Evolutionary conservation across 1,140 invertebrate species (phyloP).

Genomic region (Trichonephila clavata): DNA sequence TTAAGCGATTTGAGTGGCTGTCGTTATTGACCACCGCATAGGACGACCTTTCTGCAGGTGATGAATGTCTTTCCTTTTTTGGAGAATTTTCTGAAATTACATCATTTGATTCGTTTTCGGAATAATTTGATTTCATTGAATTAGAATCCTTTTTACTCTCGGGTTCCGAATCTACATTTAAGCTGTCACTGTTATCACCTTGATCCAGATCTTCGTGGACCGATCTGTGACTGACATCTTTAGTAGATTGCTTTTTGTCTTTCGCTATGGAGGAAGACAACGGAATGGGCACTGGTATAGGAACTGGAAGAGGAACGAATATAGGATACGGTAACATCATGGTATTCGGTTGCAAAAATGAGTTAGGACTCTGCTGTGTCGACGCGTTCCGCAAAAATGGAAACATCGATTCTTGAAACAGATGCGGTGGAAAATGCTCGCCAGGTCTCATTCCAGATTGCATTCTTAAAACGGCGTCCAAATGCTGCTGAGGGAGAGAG

Average conservation of each 20-base stretch:
- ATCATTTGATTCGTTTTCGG: background rate
- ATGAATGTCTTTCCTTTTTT: constrained; percentile 19
- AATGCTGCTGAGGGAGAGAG: constrained; percentile 62
- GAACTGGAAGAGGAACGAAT: constrained; percentile 76
- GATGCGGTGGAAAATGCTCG: background rate
- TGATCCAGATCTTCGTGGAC: background rate
- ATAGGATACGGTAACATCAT: constrained; percentile 77
- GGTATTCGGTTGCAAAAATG: constrained; percentile 58
- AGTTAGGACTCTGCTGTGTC: background rate
- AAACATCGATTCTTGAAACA: constrained; percentile 42
- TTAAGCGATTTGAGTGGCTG: constrained; percentile 55
- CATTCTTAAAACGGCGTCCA: constrained; percentile 71
- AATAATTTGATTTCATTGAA: constrained; percentile 10
- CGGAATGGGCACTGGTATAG: constrained; percentile 76
- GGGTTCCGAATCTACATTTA: constrained; percentile 16
- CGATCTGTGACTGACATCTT: background rate
- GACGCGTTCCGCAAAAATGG: constrained; percentile 33
- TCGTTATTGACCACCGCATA: constrained; percentile 70
- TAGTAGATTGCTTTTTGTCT: background rate
- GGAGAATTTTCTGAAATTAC: background rate
- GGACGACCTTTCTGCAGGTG: background rate
- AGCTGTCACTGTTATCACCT: constrained; percentile 26
- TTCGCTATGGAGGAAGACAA: constrained; percentile 28
- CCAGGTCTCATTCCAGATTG: constrained; percentile 34
- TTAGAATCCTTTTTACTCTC: background rate